Percentiles rank a stretch among this genome's conserved stretches.
phyloP scores from a whole-genome alignment of 2,113 vertebrate species.

The Cyprinodon tularosa region DNA sequence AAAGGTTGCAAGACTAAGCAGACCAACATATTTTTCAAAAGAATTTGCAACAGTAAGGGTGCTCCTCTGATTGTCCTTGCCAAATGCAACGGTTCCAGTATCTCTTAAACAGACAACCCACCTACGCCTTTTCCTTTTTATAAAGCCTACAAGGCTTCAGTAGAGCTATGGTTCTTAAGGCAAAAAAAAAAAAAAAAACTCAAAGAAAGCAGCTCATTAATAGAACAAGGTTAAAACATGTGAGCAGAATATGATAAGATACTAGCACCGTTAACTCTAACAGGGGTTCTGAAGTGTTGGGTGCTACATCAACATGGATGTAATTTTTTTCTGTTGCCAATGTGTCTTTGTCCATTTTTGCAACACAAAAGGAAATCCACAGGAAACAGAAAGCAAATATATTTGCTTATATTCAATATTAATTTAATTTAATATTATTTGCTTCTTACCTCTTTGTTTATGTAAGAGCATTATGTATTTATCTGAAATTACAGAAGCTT shows the following conservation, averaged over 20 bases:
- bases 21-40: slow-evolving; percentile 34
- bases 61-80: slow-evolving; percentile 58
- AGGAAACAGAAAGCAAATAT: slow-evolving; percentile 23
- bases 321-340: slow-evolving; percentile 2
- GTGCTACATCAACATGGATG: slow-evolving; percentile 20
- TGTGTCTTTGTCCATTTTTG: slow-evolving; percentile 36
- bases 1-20: slow-evolving; percentile 42
- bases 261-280: slow-evolving; percentile 26
- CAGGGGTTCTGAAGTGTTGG: slow-evolving; percentile 18
- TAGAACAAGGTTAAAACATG: slow-evolving; percentile 23
- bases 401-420: too few relatives aligned
- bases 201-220: slow-evolving; percentile 43
- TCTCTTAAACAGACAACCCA: slow-evolving; percentile 46
- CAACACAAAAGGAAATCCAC: slow-evolving; percentile 7
- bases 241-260: slow-evolving; percentile 43
- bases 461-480: neutral
- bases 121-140: slow-evolving; percentile 27
- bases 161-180: slow-evolving; percentile 16
- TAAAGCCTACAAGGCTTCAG: slow-evolving; percentile 29
- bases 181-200: slow-evolving; percentile 14
- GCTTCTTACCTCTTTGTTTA: slow-evolving; percentile 33
- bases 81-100: slow-evolving; percentile 42
- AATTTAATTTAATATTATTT: slow-evolving; percentile 22
- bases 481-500: neutral
- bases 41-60: slow-evolving; percentile 33